Evolutionary conservation across 2,113 vertebrate genomes (phyloP).

Genomic region (Morphnarchus princeps): DNA sequence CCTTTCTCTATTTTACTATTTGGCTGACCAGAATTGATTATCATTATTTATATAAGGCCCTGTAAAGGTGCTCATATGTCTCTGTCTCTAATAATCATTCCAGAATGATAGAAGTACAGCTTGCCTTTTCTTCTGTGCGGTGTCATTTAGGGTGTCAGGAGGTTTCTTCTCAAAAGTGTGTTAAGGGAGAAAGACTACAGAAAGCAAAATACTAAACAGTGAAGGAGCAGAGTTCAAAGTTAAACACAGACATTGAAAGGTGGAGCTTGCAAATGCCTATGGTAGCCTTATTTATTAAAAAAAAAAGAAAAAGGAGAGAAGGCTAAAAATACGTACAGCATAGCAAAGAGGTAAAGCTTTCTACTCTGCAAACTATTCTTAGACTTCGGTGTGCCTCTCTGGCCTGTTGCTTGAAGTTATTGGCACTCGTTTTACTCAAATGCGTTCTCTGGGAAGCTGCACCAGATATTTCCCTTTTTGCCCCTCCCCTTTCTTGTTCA

Average conservation of each 20-base stretch:
- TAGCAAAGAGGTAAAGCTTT: conserved; percentile 5
- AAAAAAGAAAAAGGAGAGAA: background rate
- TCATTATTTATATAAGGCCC: background rate
- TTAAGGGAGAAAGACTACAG: background rate
- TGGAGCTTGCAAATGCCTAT: background rate
- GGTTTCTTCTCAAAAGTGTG: background rate
- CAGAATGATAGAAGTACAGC: background rate
- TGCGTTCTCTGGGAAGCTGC: background rate
- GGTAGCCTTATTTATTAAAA: background rate
- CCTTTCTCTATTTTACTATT: background rate
- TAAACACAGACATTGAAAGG: background rate
- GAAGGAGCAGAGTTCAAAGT: background rate
- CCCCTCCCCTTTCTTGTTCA: background rate
- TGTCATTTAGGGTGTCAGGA: background rate
- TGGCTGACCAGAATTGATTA: background rate
- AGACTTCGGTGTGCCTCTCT: background rate
- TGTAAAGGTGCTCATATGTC: background rate
- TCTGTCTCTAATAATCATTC: background rate
- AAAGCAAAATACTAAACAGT: background rate
- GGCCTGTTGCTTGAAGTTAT: background rate
- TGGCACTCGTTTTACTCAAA: background rate
- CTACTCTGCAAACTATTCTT: background rate
- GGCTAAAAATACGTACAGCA: background rate
- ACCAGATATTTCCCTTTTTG: background rate
- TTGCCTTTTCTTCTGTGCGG: background rate